phyloP scores from a whole-genome alignment of 2,888 invertebrate genomes.

The Tolmerus cingulatus region DNA sequence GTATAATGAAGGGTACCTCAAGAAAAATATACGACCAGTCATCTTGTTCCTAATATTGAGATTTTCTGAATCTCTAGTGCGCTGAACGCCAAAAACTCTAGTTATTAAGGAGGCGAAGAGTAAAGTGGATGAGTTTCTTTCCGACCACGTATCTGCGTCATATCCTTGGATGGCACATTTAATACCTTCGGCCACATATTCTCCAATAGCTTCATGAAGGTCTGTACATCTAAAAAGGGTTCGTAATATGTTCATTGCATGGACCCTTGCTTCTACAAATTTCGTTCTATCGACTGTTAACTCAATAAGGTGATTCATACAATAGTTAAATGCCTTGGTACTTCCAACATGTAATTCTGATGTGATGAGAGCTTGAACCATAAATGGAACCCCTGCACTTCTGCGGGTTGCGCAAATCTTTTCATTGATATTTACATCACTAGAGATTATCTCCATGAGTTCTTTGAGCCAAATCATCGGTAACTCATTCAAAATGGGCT shows the following conservation, averaged over 20 bases:
- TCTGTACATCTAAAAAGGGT: slow-evolving; percentile 80
- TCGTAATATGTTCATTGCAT: slow-evolving; percentile 86
- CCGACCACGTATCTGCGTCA: slow-evolving; percentile 78
- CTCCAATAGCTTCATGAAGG: slow-evolving; percentile 75
- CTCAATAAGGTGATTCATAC: slow-evolving; percentile 67
- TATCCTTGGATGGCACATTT: slow-evolving; percentile 78
- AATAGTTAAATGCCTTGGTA: slow-evolving; percentile 67
- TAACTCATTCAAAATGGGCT: slow-evolving; percentile 65
- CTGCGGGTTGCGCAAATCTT: slow-evolving; percentile 83
- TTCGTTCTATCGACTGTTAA: slow-evolving; percentile 49
- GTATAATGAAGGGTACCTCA: slow-evolving; percentile 68
- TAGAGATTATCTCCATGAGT: slow-evolving; percentile 67
- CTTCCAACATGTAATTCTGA: slow-evolving; percentile 74
- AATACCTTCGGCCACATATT: slow-evolving; percentile 75
- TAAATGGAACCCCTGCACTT: slow-evolving; percentile 93
- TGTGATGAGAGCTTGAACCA: slow-evolving; percentile 80
- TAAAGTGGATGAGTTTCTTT: slow-evolving; percentile 86
- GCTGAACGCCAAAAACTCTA: slow-evolving; percentile 86
- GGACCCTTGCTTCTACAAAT: slow-evolving; percentile 69
- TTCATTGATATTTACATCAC: slow-evolving; percentile 55
- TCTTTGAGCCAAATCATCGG: slow-evolving; percentile 74
- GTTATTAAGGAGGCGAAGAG: slow-evolving; percentile 83
- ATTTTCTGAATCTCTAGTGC: slow-evolving; percentile 68
- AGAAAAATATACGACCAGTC: slow-evolving; percentile 83
- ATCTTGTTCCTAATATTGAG: slow-evolving; percentile 73